Base-by-base conservation (phyloP, 2,888 invertebrate genomes). In the Leptarthrus brevirostris region DNA sequence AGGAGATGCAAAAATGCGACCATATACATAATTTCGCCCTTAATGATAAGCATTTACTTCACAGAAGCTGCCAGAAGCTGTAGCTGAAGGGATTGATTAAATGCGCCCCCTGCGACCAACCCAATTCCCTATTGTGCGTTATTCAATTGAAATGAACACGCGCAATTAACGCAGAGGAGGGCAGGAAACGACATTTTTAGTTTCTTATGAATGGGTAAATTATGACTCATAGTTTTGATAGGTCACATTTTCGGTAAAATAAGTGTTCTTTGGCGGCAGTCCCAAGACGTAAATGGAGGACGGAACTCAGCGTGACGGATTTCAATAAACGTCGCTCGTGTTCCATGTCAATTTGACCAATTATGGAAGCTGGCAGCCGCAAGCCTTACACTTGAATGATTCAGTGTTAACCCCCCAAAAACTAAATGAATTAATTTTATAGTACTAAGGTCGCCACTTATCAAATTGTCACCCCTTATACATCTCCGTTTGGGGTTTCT, bases 271-370 rank as follows among this genome's bases (percentile, higher is more conserved):
- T 64, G 26, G 40, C 64, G 44, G 64, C 14, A 18, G 10, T 24
- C 14, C 8, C n/a, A 20, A 47, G 64, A 44, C 24, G 26, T 24
- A 30, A 54, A 26, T 26, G 16, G 52, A 49, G 49, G 52, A 69
- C 52, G 69, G 36, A 40, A 69, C 49, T 69, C 69, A 49, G 69
- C 69, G 52, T 69, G 69, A 69, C 69, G 52, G 30, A 52, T 69
- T 52, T 52, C 49, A 69, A 69, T 69, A 52, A 69, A 69, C 69
- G 69, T 12, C 52, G 69, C 69, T 69, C 69, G 69, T 69, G 69
- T 69, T 34, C 20, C 52, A 49, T 52, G 69, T 69, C 69, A 69
- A 69, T 69, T 69, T 52, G 52, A 52, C 52, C 69, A 69, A 69
- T 69, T 69, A 69, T 34, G 34, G 52, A 69, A 69, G 69, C 30